Conservation (phyloP, 2,113 vertebrate species). For the Casuarius casuarius region DNA sequence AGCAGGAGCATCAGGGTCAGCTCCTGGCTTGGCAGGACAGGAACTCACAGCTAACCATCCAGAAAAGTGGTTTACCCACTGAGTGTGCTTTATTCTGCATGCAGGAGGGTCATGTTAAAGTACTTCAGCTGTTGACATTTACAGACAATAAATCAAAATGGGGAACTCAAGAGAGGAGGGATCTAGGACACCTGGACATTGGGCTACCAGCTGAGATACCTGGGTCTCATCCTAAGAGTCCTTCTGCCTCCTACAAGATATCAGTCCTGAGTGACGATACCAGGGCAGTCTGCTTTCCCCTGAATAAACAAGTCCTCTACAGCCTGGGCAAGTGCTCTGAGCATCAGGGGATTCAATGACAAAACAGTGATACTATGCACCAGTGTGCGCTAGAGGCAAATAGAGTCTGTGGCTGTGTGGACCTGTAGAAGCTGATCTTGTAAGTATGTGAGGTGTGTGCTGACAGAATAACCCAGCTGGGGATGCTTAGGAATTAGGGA, state of each 20-base stretch:
- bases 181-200: not conserved
- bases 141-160: not conserved
- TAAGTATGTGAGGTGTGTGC: not conserved
- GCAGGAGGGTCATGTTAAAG: not conserved
- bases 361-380: not conserved
- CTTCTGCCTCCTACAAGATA: not conserved
- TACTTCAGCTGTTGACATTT: not conserved
- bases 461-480: not conserved
- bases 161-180: not conserved
- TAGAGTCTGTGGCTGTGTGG: not conserved
- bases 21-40: not conserved
- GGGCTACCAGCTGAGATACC: not conserved
- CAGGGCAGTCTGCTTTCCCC: not conserved
- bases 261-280: too few species aligned
- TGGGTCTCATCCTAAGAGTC: not conserved
- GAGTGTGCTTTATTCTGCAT: not conserved
- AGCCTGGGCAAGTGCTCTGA: not conserved
- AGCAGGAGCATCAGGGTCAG: not conserved
- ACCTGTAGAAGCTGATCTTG: not conserved
- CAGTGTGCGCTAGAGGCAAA: not conserved
- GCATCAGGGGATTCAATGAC: not conserved
- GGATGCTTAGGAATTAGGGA: not conserved
- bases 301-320: not conserved
- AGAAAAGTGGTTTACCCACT: not conserved
- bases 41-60: not conserved